A percentile compares a stretch with the other conserved stretches of the same genome.
phyloP scores from a whole-genome alignment of 1,140 invertebrate genomes.

The Drosophila neocordata region DNA sequence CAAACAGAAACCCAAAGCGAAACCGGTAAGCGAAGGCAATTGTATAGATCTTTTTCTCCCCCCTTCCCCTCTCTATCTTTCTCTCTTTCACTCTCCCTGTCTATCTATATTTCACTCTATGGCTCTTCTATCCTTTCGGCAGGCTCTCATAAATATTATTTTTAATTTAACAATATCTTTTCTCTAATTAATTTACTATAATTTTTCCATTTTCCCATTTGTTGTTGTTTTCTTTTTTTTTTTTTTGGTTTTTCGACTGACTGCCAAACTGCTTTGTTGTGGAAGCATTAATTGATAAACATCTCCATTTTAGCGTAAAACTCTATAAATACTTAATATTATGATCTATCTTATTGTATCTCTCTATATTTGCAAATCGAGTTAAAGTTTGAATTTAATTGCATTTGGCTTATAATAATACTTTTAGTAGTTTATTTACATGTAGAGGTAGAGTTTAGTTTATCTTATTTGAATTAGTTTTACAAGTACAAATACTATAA shows the following conservation, averaged over 20 bases:
- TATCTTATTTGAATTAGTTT: not conserved
- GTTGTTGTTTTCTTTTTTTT: not conserved
- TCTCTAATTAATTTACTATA: conserved; percentile 3
- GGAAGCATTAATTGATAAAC: not conserved
- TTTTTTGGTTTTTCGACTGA: conserved; percentile 8
- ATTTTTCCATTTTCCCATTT: not conserved
- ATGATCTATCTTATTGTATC: not conserved
- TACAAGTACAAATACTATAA: not conserved
- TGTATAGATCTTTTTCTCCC: not conserved
- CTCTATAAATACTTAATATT: not conserved
- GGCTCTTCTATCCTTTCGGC: conserved; percentile 1
- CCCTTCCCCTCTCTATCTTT: not conserved
- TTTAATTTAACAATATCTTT: not conserved
- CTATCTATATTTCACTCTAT: not conserved
- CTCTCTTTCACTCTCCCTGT: not conserved
- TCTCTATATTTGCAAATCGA: conserved; percentile 6
- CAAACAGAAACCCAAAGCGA: conserved; percentile 82
- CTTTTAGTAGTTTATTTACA: not conserved
- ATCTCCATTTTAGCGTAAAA: not conserved
- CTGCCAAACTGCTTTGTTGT: conserved; percentile 6
- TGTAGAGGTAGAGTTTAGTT: conserved; percentile 2
- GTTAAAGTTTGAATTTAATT: conserved; percentile 3
- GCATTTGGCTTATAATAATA: conserved; percentile 2
- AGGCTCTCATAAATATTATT: not conserved
- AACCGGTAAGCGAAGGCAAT: conserved; percentile 75